Base-by-base conservation (phyloP, 2,888 invertebrate species). In the Helicoverpa assulta region DNA sequence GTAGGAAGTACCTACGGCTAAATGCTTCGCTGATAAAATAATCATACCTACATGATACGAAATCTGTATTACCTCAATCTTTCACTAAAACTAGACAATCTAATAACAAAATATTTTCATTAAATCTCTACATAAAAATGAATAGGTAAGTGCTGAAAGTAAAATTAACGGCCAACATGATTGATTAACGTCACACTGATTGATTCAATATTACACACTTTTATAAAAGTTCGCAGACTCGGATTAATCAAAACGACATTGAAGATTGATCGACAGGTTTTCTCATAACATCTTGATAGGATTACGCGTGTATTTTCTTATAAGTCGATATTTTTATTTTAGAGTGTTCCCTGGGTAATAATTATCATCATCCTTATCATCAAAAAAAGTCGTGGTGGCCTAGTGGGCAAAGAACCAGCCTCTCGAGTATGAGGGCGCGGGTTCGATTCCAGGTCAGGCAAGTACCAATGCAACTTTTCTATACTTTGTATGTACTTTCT, bases 171-270 rank as follows among this genome's bases (percentile, higher is more conserved):
- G 71, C 43, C 5, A 18, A 59, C 5, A 37, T 59, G 71, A 73
- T 59, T 76, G 72, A 73, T 76, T 62, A 55, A 33, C 56, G 57
- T 43, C 21, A 18, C 12, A 58, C 55, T 73, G 76, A 76, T 82
- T 71, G 71, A 63, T 78, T 59, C 64, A 59, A 63, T 64, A 70
- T 78, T 47, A 66, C 37, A 73, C 18, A 61, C 19, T 65, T 67
- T 67, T 55, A 60, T 59, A 71, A 51, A 74, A 70, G 50, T 69
- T 67, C 58, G 18, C 53, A 78, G 66, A 55, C 64, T 26, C 19
- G 16, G 53, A 78, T 79, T 70, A 81, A 81, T 81, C 71, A 75
- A 47, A 50, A 19, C n/a, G 47, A 29, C n/a, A 58, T 40, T n/a
- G 59, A 56, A 58, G 6, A 8, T 16, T 55, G 37, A 56, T 47